These are phyloP conservation scores for Seriola dumerili DNA, from an alignment of 2,113 vertebrate species.

Conservation along the genomic window DNA sequence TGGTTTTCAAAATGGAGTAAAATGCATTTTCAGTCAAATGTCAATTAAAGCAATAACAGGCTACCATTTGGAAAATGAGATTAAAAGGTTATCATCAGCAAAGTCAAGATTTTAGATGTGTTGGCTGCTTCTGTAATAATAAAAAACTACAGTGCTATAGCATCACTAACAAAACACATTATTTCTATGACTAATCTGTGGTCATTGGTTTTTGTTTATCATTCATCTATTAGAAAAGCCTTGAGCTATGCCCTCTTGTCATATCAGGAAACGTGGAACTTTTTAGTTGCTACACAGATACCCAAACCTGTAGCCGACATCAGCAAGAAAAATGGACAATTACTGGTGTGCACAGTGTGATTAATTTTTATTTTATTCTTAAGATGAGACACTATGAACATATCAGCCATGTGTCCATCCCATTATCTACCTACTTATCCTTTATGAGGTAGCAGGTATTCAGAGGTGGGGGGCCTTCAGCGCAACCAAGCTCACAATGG, in stretches of 20 bases:
- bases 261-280: neutral
- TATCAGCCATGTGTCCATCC: neutral
- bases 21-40: conserved; percentile 19
- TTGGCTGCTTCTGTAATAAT: neutral
- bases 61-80: neutral
- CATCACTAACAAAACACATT: neutral
- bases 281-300: neutral
- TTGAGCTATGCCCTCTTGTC: neutral
- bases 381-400: neutral
- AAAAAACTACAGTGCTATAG: neutral
- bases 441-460: neutral
- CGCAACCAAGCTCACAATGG: neutral
- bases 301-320: neutral
- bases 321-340: neutral
- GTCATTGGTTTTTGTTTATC: neutral
- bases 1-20: conserved; percentile 8
- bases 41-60: neutral
- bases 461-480: neutral
- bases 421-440: neutral
- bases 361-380: neutral
- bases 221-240: neutral
- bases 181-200: neutral
- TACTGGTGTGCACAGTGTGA: too few species aligned
- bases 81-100: conserved; percentile 1
- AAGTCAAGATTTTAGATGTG: neutral